Percentiles rank a stretch among this genome's conserved stretches.
These are phyloP conservation scores for Scolopax mira DNA, from an alignment of 2,113 vertebrate species.

Conservation along the genomic window DNA sequence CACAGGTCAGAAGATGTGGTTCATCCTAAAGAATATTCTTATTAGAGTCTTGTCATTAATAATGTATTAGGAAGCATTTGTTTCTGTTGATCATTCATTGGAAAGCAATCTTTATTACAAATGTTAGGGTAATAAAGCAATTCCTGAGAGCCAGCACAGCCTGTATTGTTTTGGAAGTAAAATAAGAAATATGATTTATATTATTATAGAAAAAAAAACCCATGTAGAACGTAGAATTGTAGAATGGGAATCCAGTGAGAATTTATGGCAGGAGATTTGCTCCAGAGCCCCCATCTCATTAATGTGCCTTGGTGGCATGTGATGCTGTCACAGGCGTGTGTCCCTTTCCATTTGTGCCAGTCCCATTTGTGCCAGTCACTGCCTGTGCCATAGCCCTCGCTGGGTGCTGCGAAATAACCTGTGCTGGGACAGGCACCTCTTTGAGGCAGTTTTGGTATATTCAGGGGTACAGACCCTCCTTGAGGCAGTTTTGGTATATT, in stretches of 20 bases:
- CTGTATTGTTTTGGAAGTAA: background rate
- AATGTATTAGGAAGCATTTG: background rate
- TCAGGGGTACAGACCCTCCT: background rate
- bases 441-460: background rate
- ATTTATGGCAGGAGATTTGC: background rate
- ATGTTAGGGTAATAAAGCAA: background rate
- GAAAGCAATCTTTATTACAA: background rate
- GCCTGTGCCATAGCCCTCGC: background rate
- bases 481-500: background rate
- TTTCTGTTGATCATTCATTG: background rate
- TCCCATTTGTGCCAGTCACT: accelerated
- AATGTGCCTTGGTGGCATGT: accelerated
- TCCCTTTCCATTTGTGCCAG: accelerated
- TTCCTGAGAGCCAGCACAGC: background rate
- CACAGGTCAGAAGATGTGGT: background rate
- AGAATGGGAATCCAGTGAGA: background rate
- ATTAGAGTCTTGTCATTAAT: background rate
- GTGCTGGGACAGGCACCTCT: background rate
- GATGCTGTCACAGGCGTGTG: background rate
- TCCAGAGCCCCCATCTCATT: background rate
- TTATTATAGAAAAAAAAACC: background rate
- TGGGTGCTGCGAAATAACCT: background rate
- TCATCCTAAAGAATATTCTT: background rate
- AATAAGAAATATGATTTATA: background rate
- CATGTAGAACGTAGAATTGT: too few species aligned